Evolutionary conservation across 2,797 vertebrate species (phyloP).

Genomic region (Etheostoma perlongum): DNA sequence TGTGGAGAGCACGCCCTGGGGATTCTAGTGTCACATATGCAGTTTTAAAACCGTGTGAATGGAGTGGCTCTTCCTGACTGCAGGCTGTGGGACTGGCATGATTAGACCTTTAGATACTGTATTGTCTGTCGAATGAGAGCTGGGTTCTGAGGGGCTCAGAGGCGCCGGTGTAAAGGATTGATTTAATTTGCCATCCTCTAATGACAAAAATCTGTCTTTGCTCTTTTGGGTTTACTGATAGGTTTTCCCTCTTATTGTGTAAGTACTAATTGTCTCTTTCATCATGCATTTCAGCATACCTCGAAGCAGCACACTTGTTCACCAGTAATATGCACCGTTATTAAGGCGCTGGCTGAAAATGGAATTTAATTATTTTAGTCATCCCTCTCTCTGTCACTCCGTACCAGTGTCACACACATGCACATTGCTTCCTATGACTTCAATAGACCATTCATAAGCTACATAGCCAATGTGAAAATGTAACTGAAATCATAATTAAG

Average conservation of each 20-base stretch:
- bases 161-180: slow-evolving; percentile 66
- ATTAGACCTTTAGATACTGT: slow-evolving; percentile 81
- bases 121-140: slow-evolving; percentile 68
- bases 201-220: slow-evolving; percentile 75
- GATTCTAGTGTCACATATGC: slow-evolving; percentile 80
- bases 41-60: slow-evolving; percentile 75
- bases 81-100: slow-evolving; percentile 69
- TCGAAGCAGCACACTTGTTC: slow-evolving; percentile 52
- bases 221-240: slow-evolving; percentile 68
- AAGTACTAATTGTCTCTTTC: slow-evolving; percentile 73
- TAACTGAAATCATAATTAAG: slow-evolving; percentile 21
- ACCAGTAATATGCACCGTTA: slow-evolving; percentile 38
- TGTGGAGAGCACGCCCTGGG: slow-evolving; percentile 79
- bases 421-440: slow-evolving; percentile 20
- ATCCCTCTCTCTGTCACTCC: slow-evolving; percentile 34
- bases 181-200: slow-evolving; percentile 80
- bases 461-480: slow-evolving; percentile 17
- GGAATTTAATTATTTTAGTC: slow-evolving; percentile 40
- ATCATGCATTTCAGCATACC: slow-evolving; percentile 58
- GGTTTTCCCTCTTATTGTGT: slow-evolving; percentile 74
- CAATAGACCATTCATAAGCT: background rate
- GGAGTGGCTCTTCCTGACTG: slow-evolving; percentile 69
- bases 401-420: background rate
- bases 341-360: slow-evolving; percentile 49
- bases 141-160: slow-evolving; percentile 61